A percentile compares a stretch with the other conserved stretches of the same genome.
Evolutionary conservation across 23 tunicate species (phyloP).

Genomic region (Halocynthia roretzi): DNA sequence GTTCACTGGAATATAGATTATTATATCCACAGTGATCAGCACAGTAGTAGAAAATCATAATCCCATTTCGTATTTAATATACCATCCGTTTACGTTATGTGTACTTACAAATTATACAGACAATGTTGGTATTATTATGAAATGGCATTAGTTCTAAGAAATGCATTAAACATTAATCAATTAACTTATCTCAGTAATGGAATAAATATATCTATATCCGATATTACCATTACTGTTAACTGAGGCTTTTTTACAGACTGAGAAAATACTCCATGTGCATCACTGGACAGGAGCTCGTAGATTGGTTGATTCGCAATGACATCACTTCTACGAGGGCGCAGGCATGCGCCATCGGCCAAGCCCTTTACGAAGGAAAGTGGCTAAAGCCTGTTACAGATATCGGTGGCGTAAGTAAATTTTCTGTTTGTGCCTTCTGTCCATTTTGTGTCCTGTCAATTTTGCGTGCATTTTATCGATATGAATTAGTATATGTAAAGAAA

Average conservation of each 20-base stretch:
- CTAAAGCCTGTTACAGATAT: slow-evolving; percentile 40
- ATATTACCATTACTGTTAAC: neutral
- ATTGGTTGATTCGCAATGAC: slow-evolving; percentile 56
- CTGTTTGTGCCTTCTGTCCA: neutral
- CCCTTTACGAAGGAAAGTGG: slow-evolving; percentile 61
- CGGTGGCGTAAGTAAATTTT: slow-evolving; percentile 7
- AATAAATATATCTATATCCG: too few species aligned
- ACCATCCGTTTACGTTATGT: too few species aligned
- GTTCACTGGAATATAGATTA: neutral
- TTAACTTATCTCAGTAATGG: too few species aligned
- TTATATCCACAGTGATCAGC: too few species aligned
- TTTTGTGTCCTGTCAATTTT: slow-evolving; percentile 10
- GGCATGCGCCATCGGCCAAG: slow-evolving; percentile 74
- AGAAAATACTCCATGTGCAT: slow-evolving; percentile 48
- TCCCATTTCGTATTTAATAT: too few species aligned
- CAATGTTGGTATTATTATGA: too few species aligned
- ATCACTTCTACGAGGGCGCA: slow-evolving; percentile 44
- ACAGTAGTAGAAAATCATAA: too few species aligned
- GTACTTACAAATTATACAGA: too few species aligned
- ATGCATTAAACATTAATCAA: too few species aligned
- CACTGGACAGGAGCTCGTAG: slow-evolving; percentile 67
- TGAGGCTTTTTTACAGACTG: slow-evolving; percentile 24
- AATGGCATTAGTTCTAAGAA: too few species aligned
- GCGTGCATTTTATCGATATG: too few species aligned
- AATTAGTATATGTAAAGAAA: neutral